These are phyloP conservation scores for Bettongia penicillata DNA, from an alignment of 2,113 vertebrate genomes.

Conservation along the genomic window DNA sequence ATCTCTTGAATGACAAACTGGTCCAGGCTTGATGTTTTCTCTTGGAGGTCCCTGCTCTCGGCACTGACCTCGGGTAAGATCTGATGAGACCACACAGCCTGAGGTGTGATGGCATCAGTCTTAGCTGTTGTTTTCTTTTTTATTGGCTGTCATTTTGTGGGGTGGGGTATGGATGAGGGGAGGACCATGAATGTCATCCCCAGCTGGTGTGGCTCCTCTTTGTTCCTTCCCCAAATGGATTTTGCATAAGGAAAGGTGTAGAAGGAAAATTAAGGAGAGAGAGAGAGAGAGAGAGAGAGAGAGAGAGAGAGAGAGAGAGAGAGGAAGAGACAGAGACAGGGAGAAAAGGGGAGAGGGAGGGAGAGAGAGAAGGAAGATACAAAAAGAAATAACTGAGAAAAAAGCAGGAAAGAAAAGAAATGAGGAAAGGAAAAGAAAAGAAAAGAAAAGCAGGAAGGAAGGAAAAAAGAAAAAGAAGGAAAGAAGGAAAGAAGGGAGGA, in stretches of 20 bases:
- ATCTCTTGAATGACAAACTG: not conserved
- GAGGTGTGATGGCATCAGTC: constrained; percentile 66
- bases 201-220: constrained; percentile 67
- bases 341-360: not conserved
- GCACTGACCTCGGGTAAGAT: constrained; percentile 69
- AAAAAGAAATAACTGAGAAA: not conserved
- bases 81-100: constrained; percentile 76
- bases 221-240: constrained; percentile 34
- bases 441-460: fast-evolving
- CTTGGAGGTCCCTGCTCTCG: constrained; percentile 34
- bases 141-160: constrained; percentile 79
- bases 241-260: constrained; percentile 61
- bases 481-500: not conserved
- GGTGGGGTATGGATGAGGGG: constrained; percentile 50
- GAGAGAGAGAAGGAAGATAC: too few relatives aligned
- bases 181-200: constrained; percentile 72
- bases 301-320: not conserved
- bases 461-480: not conserved
- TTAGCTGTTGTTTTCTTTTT: constrained; percentile 66
- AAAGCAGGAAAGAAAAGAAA: not conserved
- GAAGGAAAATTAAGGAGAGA: constrained; percentile 43
- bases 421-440: not conserved
- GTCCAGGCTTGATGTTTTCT: constrained; percentile 13
- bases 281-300: not conserved
- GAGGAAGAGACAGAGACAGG: not conserved